phyloP scores from a whole-genome alignment of 2,113 vertebrate genomes.

The Tylochromis polylepis region DNA sequence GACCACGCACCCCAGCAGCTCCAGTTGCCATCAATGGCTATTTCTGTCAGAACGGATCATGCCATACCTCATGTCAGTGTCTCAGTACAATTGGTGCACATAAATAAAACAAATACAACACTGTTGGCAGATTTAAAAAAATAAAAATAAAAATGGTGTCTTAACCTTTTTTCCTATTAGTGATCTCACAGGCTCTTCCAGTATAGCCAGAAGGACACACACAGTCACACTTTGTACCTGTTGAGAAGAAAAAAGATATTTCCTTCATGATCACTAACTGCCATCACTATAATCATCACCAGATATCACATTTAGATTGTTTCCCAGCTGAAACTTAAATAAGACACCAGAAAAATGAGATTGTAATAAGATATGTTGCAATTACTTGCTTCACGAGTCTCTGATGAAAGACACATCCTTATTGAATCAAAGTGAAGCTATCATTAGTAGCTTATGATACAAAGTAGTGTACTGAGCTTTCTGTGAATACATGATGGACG shows the following conservation, averaged over 20 bases:
- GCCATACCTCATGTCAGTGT: not conserved
- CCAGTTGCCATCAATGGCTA: slow-evolving; percentile 80
- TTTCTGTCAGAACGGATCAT: slow-evolving; percentile 54
- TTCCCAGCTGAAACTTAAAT: not conserved
- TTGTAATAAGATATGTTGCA: not conserved
- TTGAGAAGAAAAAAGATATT: not conserved
- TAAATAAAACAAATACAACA: not conserved
- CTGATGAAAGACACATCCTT: not conserved
- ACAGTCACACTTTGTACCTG: slow-evolving; percentile 83
- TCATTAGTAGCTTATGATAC: not conserved
- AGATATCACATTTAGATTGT: not conserved
- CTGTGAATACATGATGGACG: not conserved
- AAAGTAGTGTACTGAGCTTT: not conserved
- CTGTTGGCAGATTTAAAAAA: not conserved
- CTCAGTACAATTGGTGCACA: not conserved
- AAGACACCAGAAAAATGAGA: not conserved
- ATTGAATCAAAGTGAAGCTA: not conserved
- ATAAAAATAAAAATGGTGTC: too few species aligned
- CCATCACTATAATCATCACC: not conserved
- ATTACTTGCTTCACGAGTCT: not conserved
- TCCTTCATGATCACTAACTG: not conserved
- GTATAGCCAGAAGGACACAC: slow-evolving; percentile 80
- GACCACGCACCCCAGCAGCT: slow-evolving; percentile 90
- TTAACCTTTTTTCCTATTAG: slow-evolving; percentile 68
- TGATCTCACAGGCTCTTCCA: slow-evolving; percentile 82